Percentiles rank a stretch among this genome's conserved stretches.
These are phyloP conservation scores for Drosophila kohkoa DNA, from an alignment of 1,140 invertebrate species.

Conservation along the genomic window DNA sequence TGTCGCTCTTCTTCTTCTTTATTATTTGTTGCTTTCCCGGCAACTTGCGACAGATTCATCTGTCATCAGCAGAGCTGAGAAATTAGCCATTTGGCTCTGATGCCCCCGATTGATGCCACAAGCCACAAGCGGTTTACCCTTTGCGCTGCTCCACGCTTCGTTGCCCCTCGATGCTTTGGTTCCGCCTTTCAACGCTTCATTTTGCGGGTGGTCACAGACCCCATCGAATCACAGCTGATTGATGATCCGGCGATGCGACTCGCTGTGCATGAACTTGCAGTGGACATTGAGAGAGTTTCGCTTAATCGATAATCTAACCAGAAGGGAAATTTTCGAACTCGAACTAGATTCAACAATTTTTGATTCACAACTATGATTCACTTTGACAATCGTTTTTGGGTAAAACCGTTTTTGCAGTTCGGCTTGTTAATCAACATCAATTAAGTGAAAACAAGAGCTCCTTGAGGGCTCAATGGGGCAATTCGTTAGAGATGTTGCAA, in stretches of 20 bases:
- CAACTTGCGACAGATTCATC: constrained; percentile 25
- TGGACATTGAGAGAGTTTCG: neutral
- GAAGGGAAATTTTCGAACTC: too few relatives aligned
- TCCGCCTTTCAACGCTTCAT: constrained; percentile 12
- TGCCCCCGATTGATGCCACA: constrained; percentile 5
- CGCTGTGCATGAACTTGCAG: too few relatives aligned
- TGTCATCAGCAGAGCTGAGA: neutral
- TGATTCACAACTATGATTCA: neutral
- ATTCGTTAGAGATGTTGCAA: constrained; percentile 15
- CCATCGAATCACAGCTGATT: constrained; percentile 9
- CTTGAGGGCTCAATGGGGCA: constrained; percentile 2
- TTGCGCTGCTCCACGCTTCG: constrained; percentile 5
- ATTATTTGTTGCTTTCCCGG: constrained; percentile 3
- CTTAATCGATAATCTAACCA: neutral
- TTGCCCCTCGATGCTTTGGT: neutral
- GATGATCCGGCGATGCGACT: neutral
- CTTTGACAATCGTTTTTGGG: neutral
- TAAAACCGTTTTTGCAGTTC: neutral
- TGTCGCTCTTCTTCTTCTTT: neutral
- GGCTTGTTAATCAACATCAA: constrained; percentile 13
- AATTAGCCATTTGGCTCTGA: neutral
- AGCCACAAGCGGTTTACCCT: constrained; percentile 6
- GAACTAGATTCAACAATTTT: neutral
- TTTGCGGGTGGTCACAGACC: constrained; percentile 4
- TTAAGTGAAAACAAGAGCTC: constrained; percentile 18